Evolutionary conservation across 2,113 vertebrate species (phyloP), one percentile per base, ranked within the genome.

Genomic region (Gymnorhina tibicen): DNA sequence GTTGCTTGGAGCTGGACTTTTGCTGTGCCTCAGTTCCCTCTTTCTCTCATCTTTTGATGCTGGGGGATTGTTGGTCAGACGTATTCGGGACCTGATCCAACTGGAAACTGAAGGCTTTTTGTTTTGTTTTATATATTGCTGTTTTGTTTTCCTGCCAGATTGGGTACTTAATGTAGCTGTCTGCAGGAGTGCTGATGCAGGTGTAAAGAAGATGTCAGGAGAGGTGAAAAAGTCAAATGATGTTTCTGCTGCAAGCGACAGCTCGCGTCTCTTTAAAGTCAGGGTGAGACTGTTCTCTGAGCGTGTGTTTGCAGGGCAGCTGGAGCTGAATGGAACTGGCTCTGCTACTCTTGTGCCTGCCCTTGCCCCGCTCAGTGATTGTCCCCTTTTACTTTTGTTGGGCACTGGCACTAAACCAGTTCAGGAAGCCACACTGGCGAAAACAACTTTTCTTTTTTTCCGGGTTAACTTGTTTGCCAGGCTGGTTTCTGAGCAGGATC

Each of bases 361-460:
- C 83, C 44, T 89, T 81, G 33, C n/a, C 41, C 52, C 50, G 21
- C 63, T 86, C 72, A 76, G 4, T 64, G 90, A 46, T 85, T 83
- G 50, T 94, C 16, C 63, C 56, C 39, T 91, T 91, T 90, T 93
- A 35, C 82, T 97, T 92, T 89, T 0, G 0, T 32, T 91, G 66
- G 68, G 84, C 52, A 21, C 83, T 96, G 94, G 91, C 94, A 63
- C 60, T 74, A 77, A 78, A 84, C 73, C 86, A 93, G 52, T 84
- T 77, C 94, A 96, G 96, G 96, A 97, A 96, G 91, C 86, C 64
- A 78, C 64, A 59, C 0, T 92, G 93, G 80, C 52, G 3, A 94
- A 95, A 97, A 68, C 95, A 94, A 64, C 49, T 83, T 30, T 23
- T 89, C 73, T 85, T 91, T 81, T 42, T 55, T 60, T 37, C 58